Evolutionary conservation across 2,113 vertebrate genomes (phyloP).

Genomic region (Ceyx cyanopectus): DNA sequence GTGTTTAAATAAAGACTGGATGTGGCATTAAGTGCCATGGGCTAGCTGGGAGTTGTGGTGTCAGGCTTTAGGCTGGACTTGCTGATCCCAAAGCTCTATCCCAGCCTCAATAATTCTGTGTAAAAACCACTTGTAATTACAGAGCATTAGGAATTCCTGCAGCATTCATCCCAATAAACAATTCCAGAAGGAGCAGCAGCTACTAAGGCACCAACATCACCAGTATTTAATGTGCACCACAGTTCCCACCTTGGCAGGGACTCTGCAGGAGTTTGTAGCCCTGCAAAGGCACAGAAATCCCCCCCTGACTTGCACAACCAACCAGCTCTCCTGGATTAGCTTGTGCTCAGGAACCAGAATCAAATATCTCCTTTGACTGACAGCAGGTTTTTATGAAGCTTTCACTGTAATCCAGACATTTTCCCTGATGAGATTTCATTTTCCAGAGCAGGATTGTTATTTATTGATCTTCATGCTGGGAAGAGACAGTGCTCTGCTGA

Average conservation of each 20-base stretch:
- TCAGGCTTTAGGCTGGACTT: too few relatives aligned
- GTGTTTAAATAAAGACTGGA: too few relatives aligned
- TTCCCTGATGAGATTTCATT: background rate
- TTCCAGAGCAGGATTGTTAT: background rate
- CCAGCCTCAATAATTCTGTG: too few relatives aligned
- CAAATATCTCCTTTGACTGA: background rate
- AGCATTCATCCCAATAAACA: background rate
- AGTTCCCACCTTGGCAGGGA: background rate
- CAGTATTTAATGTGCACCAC: fast-evolving
- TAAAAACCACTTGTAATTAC: background rate
- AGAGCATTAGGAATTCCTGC: background rate
- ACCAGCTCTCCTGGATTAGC: background rate
- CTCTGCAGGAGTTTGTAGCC: background rate
- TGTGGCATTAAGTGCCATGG: too few relatives aligned
- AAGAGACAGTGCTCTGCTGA: background rate
- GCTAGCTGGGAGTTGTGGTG: too few relatives aligned
- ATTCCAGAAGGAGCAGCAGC: background rate
- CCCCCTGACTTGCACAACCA: background rate
- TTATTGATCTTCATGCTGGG: background rate
- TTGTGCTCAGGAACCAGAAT: background rate
- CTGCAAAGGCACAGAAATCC: background rate
- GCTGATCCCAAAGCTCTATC: too few relatives aligned
- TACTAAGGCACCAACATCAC: background rate
- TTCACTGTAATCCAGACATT: background rate
- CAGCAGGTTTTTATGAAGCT: background rate